Evolutionary conservation across 2,797 vertebrate genomes (phyloP).

Genomic region (Poeciliopsis infans): DNA sequence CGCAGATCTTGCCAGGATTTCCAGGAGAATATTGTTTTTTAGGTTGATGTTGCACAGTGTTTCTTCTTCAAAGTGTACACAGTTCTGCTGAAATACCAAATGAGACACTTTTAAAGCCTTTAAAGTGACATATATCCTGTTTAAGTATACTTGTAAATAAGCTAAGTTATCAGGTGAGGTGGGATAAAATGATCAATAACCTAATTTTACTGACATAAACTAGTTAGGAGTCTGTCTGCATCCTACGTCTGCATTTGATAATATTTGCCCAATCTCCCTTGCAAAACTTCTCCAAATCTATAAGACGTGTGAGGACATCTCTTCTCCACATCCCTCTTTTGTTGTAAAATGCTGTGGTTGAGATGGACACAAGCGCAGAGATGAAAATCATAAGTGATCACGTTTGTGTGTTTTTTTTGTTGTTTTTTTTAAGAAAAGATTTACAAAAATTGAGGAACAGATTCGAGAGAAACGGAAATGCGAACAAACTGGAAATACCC

Average conservation of each 20-base stretch:
- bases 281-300: background rate
- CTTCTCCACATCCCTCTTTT: background rate
- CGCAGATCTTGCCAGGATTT: background rate
- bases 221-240: background rate
- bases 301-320: background rate
- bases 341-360: background rate
- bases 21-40: background rate
- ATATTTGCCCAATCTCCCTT: background rate
- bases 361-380: too few relatives aligned
- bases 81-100: background rate
- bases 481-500: background rate
- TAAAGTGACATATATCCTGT: background rate
- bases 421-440: background rate
- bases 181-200: background rate
- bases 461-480: background rate
- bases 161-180: background rate
- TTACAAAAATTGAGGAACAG: background rate
- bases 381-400: too few relatives aligned
- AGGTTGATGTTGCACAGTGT: background rate
- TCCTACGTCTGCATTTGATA: background rate
- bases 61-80: background rate
- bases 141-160: background rate
- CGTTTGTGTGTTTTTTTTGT: too few relatives aligned
- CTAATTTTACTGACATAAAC: background rate
- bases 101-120: background rate